Base-by-base conservation (phyloP, 2,888 invertebrate genomes). In the Caenorhabditis doughertyi region DNA sequence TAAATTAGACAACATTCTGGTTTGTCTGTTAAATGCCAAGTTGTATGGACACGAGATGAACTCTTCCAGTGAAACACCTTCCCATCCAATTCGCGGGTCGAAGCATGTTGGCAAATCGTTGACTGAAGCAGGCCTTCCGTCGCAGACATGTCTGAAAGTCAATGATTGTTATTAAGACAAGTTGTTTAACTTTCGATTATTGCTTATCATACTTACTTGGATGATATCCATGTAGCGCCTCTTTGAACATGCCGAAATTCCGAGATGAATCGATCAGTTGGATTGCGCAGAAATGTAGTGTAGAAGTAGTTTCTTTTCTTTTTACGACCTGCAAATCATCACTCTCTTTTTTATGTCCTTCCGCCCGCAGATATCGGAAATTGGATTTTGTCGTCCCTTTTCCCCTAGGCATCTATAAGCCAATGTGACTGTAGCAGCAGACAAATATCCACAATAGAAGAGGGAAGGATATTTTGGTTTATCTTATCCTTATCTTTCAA, bases 171-270 rank as follows among this genome's bases (percentile, higher is more conserved):
- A n/a, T 72, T 62, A 25, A 7, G 11, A 70, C 47, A 39, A 35
- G 25, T 65, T 56, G 11, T 16, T n/a, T 16, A 55, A 68, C 58
- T 68, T 74, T 56, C 55, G 39, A 9, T 72, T 51, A 35, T 53
- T 39, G 65, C 51, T 77, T 56, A 70, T 62, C 74, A 60, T 60
- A 84, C n/a, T n/a, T n/a, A n/a, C 84, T 74, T 84, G 18, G 88
- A 88, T 2, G 84, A 84, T 39, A 86, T 86, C 88, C 88, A 88
- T 23, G 88, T 88, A 42, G 88, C 93, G 18, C 93, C 93, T 32
- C 98, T 94, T 92, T 96, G 96, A 60, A 98, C 98, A 93, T 99
- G 99, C 53, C 96, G 94, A 93, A 96, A 99, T 93, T 99, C 99
- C 77, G 97, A 97, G 91, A 99, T 94, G 93, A 97, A 99, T 89